Evolutionary conservation across 2,888 invertebrate genomes (phyloP), one percentile per base, ranked within the genome.

Genomic region (Ceramica pisi): DNA sequence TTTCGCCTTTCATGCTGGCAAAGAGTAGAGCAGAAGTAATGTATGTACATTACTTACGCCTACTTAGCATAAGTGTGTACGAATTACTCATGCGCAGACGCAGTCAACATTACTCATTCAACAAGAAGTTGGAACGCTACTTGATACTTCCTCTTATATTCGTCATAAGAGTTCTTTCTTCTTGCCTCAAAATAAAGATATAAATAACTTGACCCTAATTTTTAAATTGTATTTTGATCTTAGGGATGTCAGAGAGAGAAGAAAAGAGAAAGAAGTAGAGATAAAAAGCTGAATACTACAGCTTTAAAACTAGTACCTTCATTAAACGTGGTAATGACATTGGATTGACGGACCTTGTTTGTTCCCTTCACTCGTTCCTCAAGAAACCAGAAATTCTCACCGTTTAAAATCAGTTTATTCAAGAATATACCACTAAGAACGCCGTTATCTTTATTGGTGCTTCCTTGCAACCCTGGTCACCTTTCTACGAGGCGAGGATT

Each of bases 401-500:
- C 21, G 46, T 53, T 8, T 61, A 14, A 68, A 56, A 38, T 78
- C 73, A 82, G 79, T 84, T 82, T 61, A 66, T 71, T 71, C 81
- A 64, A 80, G 82, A 75, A 75, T 68, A 9, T 67, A 71, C 70
- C 65, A 78, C 73, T 21, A 57, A 55, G 31, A 23, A 60, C 48
- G 35, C 51, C 57, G 60, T 71, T 67, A 68, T 62, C 81, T 86
- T 85, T 84, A 90, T 89, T 88, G 86, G 81, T 73, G 83, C 85
- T 87, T 91, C 90, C 90, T 90, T 84, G 67, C 83, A 84, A 76
- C 80, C 80, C 82, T 80, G 81, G 59, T 48, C 78, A 87, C 86
- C 85, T 87, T 89, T 85, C 86, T 81, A 86, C 79, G 19, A n/a
- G n/a, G 9, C 56, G 80, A 72, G 75, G 68, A 87, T 86, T 87